Evolutionary conservation across 37 sponge, comb jelly and placozoan species (phyloP).

Genomic region (Aplysina aerophoba): DNA sequence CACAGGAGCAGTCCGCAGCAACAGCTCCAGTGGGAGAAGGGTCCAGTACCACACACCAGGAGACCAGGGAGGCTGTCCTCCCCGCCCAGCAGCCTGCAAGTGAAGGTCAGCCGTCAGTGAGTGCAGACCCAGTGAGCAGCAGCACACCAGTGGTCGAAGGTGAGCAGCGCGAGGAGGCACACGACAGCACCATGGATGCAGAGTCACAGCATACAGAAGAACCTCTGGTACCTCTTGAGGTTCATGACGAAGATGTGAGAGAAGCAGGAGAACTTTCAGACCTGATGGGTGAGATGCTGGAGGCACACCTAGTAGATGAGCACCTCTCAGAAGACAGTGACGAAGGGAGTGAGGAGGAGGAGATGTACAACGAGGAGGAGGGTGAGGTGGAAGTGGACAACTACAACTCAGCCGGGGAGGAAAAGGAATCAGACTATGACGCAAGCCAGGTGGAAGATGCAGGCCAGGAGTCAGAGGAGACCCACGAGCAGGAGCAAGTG

Average conservation of each 20-base stretch:
- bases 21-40: too few relatives aligned
- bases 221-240: conserved; percentile 68
- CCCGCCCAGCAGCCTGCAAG: too few relatives aligned
- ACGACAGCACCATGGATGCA: too few relatives aligned
- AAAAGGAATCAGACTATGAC: conserved; percentile 48
- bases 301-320: neutral
- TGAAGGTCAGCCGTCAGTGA: too few relatives aligned
- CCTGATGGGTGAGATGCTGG: conserved; percentile 35
- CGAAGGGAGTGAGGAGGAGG: conserved; percentile 35
- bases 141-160: too few relatives aligned
- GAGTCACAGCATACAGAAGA: conserved; percentile 33
- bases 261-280: conserved; percentile 48
- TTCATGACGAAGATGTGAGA: conserved; percentile 53
- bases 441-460: conserved; percentile 56
- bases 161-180: too few relatives aligned
- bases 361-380: conserved; percentile 48
- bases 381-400: conserved; percentile 75
- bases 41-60: too few relatives aligned
- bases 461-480: conserved; percentile 63
- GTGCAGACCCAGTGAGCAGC: too few relatives aligned
- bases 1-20: too few relatives aligned
- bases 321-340: conserved; percentile 21
- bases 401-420: conserved; percentile 91
- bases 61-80: too few relatives aligned
- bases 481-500: conserved; percentile 24